Base-by-base conservation (phyloP, 2,888 invertebrate species). In the Lasioglossum vierecki region DNA sequence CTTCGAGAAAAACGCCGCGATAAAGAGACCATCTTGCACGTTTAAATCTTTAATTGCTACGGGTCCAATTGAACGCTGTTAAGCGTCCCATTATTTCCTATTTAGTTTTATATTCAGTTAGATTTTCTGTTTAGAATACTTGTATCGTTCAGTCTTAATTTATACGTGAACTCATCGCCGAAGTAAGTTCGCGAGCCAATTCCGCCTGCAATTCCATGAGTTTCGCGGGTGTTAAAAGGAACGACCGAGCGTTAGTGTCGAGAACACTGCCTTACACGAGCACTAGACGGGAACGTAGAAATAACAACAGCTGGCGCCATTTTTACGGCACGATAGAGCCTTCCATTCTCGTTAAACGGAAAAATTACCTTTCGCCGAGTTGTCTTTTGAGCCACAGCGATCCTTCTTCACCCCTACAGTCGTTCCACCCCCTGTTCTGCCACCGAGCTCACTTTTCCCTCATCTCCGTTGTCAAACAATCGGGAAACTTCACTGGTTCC, bases 261-360 rank as follows among this genome's bases (percentile, higher is more conserved):
- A 63, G 74, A 63, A 83, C 60, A 76, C 70, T 53, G 35, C 60
- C 83, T 41, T 68, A 49, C 49, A 66, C 66, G 49, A 49, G 66
- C 66, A 30, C 79, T 82, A 78, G 66, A 46, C 53, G 26, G 70
- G 49, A 78, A 74, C 41, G 74, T n/a, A 68, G 60, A 78, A 78
- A 66, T 57, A 82, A 78, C 82, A 74, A 57, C 60, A 26, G 68
- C 46, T 3, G 15, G 13, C 13, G 60, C 49, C 49, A 49, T 66
- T 74, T 63, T 49, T 66, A 49, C 39, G 66, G 72, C 74, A 68
- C 57, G 70, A 41, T 53, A 35, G 66, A 73, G 72, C 71, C 41
- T 63, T 68, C 71, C 60, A 49, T 79, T 79, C 72, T 72, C 82
- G 53, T 79, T 82, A 79, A 84, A 82, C 79, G 66, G 76, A 79